Evolutionary conservation across 2,797 vertebrate species (phyloP), one percentile per base, ranked within the genome.

Genomic region (Sphenopsis melanotis): DNA sequence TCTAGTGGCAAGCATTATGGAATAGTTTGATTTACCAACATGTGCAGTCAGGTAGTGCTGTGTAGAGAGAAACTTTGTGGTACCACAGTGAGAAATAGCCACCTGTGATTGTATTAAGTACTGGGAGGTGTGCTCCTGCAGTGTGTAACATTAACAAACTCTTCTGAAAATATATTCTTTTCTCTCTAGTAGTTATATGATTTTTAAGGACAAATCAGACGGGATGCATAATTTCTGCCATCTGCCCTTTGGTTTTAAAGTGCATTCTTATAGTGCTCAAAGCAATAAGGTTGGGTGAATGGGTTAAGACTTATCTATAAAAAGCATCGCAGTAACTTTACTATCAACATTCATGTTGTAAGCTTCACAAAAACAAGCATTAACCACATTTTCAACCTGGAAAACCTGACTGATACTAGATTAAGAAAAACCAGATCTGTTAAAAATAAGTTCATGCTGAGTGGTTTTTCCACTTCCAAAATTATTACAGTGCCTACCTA

Each of bases 201-300:
- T 39, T 63, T 72, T 78, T 36, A 82, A 85, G 65, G 69, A 15
- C 9, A 76, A 80, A 72, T 72, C 21, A 57, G 12, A 63, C 0
- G 2, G 24, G 13, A 49, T 26, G 29, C 41, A 55, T 10, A 39
- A 23, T 1, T 71, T 56, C 39, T n/a, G 6, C 12, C 29, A 24
- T 32, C 24, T 57, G 32, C 8, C 15, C 11, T 68, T 87, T 63
- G 23, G 14, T 53, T 75, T 95, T 70, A 64, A 79, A n/a, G 2
- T 8, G 13, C 0, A 0, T 32, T 82, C 8, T 82, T 47, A n/a
- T 1, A 39, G 10, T 34, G 19, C 15, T 53, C 49, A 52, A 71
- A 63, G 37, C 1, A 74, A 18, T 34, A 60, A 55, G 13, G 12
- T 21, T 21, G 2, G 15, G 63, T 32, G 3, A 12, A 15, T 37